A percentile compares a stretch with the other conserved stretches of the same genome.
phyloP scores from a whole-genome alignment of 2,888 invertebrate species.

The Temnothorax ravouxi region DNA sequence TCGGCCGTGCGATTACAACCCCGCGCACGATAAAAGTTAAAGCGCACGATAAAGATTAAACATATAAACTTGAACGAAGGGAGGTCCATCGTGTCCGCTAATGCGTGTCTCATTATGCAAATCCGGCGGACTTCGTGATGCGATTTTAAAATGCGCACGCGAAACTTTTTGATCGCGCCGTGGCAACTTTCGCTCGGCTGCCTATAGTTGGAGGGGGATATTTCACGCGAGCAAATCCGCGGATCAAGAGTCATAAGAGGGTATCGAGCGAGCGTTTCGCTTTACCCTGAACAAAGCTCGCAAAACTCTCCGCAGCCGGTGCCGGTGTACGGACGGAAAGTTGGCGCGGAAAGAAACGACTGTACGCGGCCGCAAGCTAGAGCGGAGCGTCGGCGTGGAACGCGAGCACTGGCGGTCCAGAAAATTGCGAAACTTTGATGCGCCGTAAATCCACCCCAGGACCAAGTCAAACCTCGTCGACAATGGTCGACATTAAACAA shows the following conservation, averaged over 20 bases:
- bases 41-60: neutral
- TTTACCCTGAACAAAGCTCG: neutral
- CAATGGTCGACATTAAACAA: conserved; percentile 38
- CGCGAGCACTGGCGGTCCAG: conserved; percentile 20
- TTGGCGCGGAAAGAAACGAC: conserved; percentile 31
- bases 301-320: neutral
- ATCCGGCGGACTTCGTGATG: conserved; percentile 35
- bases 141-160: conserved; percentile 46
- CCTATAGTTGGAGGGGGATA: neutral
- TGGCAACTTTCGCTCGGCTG: neutral
- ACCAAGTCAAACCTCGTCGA: conserved; percentile 5
- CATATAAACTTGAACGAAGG: conserved; percentile 29
- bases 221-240: conserved; percentile 25
- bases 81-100: conserved; percentile 46
- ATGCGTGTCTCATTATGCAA: conserved; percentile 58
- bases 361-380: neutral
- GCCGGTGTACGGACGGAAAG: neutral
- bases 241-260: conserved; percentile 18
- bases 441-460: conserved; percentile 16
- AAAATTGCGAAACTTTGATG: conserved; percentile 48
- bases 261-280: conserved; percentile 15
- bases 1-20: neutral
- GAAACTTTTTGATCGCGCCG: conserved; percentile 39
- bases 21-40: conserved; percentile 26
- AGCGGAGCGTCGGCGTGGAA: conserved; percentile 2